Evolutionary conservation across 2,888 invertebrate genomes (phyloP).

Genomic region (Trisateles emortualis): DNA sequence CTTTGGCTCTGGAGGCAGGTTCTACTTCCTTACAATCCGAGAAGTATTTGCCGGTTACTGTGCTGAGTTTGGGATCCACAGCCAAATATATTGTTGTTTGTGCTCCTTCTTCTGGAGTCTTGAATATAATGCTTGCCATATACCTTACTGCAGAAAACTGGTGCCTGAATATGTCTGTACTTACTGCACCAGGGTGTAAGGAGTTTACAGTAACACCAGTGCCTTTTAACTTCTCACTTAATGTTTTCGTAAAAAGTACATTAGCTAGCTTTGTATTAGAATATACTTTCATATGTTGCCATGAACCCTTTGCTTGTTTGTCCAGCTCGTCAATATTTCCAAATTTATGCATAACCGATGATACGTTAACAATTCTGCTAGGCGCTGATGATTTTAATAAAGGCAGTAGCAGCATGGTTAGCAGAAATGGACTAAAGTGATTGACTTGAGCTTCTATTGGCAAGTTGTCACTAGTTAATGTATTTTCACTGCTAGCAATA

Average conservation of each 20-base stretch:
- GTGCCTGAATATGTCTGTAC: constrained; percentile 91
- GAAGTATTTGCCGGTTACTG: constrained; percentile 91
- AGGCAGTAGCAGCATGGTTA: constrained; percentile 94
- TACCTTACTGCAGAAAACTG: constrained; percentile 86
- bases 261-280: constrained; percentile 89
- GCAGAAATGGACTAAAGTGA: constrained; percentile 95
- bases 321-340: constrained; percentile 89
- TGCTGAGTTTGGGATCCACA: constrained; percentile 89
- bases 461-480: constrained; percentile 91
- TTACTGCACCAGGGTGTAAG: constrained; percentile 93
- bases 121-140: constrained; percentile 39
- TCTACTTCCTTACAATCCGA: constrained; percentile 89
- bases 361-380: constrained; percentile 87
- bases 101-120: constrained; percentile 88
- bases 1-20: constrained; percentile 85
- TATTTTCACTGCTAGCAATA: constrained; percentile 88
- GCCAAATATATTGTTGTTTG: constrained; percentile 91
- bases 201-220: constrained; percentile 91
- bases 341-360: constrained; percentile 90
- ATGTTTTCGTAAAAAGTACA: neutral
- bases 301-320: constrained; percentile 85
- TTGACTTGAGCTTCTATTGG: constrained; percentile 96
- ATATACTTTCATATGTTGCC: constrained; percentile 58
- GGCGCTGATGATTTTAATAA: constrained; percentile 90
- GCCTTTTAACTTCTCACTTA: constrained; percentile 72